A percentile compares a stretch with the other conserved stretches of the same genome.
phyloP scores from a whole-genome alignment of 2,797 vertebrate genomes.

The Gadopsis bispinosus region DNA sequence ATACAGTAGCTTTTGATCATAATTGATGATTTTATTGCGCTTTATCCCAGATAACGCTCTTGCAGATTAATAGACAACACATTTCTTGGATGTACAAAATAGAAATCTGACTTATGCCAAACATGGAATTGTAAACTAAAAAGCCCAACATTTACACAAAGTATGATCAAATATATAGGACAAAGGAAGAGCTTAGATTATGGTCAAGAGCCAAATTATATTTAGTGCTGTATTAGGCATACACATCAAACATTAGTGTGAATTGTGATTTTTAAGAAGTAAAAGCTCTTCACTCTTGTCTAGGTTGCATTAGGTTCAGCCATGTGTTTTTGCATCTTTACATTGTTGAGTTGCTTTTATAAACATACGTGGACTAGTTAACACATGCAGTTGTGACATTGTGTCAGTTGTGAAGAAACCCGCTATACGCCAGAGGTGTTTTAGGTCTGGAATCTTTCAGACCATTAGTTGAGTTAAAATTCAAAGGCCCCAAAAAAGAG shows the following conservation, averaged over 20 bases:
- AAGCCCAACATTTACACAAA: background rate
- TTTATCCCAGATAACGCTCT: background rate
- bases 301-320: background rate
- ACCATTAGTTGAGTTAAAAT: slow-evolving; percentile 42
- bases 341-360: background rate
- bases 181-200: background rate
- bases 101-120: background rate
- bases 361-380: background rate
- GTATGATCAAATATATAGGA: background rate
- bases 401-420: background rate
- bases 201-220: background rate
- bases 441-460: slow-evolving; percentile 7
- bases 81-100: slow-evolving; percentile 4
- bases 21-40: background rate
- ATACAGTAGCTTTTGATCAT: background rate
- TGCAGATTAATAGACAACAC: background rate
- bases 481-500: slow-evolving; percentile 38
- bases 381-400: background rate
- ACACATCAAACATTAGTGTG: background rate
- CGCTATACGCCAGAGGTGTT: slow-evolving; percentile 2
- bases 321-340: background rate
- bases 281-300: background rate
- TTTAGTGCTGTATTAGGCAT: background rate
- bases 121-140: background rate
- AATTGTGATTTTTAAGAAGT: background rate